Evolutionary conservation across 2,797 vertebrate genomes (phyloP).

Genomic region (Sarcoramphus papa): DNA sequence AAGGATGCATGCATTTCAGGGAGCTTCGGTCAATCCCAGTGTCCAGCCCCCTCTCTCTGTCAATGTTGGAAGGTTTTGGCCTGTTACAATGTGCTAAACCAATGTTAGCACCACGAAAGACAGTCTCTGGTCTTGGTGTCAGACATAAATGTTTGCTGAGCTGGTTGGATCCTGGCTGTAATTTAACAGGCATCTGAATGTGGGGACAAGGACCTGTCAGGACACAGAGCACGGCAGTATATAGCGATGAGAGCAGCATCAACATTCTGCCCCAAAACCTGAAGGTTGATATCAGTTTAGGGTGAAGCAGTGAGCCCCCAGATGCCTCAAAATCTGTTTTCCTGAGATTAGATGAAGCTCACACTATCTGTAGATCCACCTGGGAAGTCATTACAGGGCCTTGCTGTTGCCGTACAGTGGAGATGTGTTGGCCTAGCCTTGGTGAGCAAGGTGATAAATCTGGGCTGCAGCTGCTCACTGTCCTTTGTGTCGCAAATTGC

Average conservation of each 20-base stretch:
- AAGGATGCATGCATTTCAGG: neutral
- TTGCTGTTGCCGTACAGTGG: rapidly evolving
- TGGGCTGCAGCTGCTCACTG: neutral
- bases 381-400: neutral
- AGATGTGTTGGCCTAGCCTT: neutral
- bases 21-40: neutral
- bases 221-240: neutral
- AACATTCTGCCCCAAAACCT: neutral
- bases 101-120: neutral
- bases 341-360: neutral
- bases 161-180: neutral
- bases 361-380: neutral
- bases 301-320: neutral
- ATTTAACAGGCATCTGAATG: neutral
- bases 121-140: neutral
- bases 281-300: neutral
- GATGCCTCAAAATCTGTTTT: neutral
- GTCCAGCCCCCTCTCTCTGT: neutral
- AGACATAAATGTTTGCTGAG: neutral
- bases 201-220: neutral
- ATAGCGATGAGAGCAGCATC: neutral
- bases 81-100: neutral
- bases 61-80: neutral
- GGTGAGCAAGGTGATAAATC: neutral
- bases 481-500: neutral